Base-by-base conservation (phyloP, 2,888 invertebrate genomes). In the Drosophila niveifrons region DNA sequence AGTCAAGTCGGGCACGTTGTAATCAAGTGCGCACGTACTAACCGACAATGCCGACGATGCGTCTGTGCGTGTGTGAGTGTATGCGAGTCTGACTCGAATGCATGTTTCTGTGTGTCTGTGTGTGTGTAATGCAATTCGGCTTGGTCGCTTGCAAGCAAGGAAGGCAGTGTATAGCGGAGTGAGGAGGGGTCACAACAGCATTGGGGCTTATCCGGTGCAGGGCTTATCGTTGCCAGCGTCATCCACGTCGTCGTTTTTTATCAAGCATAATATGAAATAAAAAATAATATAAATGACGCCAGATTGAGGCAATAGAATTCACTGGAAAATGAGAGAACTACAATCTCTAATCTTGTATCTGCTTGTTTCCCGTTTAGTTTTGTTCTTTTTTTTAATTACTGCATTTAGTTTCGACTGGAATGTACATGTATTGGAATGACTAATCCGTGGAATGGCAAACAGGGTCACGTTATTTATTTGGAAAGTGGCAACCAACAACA, bases 21-120 rank as follows among this genome's bases (percentile, higher is more conserved):
- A 73, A 70, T 76, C 62, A 75, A 77, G 52, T 66, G 66, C 31
- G 74, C 78, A 78, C 75, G 78, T 78, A 78, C 46, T 13, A 63
- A 28, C 4, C 31, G 53, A 51, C 36, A 58, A 34, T 43, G 55
- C 29, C 51, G 56, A 43, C 29, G 9, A 15, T 57, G 28, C 18
- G 8, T 39, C n/a, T 44, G 13, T 59, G 34, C 15, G 18, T 31
- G 46, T 36, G 18, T 15, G 31, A 18, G 31, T 15, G 15, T 29
- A 11, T 17, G 11, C 31, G 43, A 8, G 43, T 18, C 8, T 13
- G 31, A 23, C 55, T 13, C 28, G 13, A 29, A 31, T 41, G 17
- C 44, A 28, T 17, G 13, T 46, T 9, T 34, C 9, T 61, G 23
- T 39, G n/a, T 23, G 7, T 11, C 9, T 39, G 28, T 36, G 9